Conservation (phyloP, 2,888 invertebrate genomes). For the Phlogophora meticulosa region DNA sequence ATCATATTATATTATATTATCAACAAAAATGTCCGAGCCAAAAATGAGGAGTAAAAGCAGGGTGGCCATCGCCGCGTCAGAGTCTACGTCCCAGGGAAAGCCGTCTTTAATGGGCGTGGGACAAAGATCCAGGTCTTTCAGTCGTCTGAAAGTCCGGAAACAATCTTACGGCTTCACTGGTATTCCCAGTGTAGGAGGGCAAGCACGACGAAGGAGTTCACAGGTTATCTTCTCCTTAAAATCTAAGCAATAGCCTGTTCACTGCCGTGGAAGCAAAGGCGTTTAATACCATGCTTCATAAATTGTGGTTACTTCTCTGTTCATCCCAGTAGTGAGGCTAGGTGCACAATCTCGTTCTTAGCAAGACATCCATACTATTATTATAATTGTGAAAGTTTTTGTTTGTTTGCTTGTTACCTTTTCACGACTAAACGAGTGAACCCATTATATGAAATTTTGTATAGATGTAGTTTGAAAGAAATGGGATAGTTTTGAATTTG, state of each 20-base stretch:
- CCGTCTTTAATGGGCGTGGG: rapidly evolving
- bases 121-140: constrained; percentile 56
- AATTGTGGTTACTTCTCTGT: too few relatives aligned
- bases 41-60: background rate
- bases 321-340: too few relatives aligned
- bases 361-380: too few relatives aligned
- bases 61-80: constrained; percentile 6
- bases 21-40: background rate
- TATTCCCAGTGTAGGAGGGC: constrained; percentile 76
- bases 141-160: constrained; percentile 77
- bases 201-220: constrained; percentile 74
- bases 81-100: background rate
- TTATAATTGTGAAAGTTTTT: too few relatives aligned
- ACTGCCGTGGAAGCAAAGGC: background rate
- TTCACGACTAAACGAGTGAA: too few relatives aligned
- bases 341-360: too few relatives aligned
- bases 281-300: too few relatives aligned
- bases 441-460: too few relatives aligned
- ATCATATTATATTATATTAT: background rate
- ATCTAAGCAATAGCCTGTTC: background rate
- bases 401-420: too few relatives aligned
- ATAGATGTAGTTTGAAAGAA: too few relatives aligned
- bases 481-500: too few relatives aligned
- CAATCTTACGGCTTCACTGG: constrained; percentile 79
- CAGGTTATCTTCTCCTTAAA: constrained; percentile 62